Base-by-base conservation (phyloP, 2,113 vertebrate species). In the Neogale vison region DNA sequence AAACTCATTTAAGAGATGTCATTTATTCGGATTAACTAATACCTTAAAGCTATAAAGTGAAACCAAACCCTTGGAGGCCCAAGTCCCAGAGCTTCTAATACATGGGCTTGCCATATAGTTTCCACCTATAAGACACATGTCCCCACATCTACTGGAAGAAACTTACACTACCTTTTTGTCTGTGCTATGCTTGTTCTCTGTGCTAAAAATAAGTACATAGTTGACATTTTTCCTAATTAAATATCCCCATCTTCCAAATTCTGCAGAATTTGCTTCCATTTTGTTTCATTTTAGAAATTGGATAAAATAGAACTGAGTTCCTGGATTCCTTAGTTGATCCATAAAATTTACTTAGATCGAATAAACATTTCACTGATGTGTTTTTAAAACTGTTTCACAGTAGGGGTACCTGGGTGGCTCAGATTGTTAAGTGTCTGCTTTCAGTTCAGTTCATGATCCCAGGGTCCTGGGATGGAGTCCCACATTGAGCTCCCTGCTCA, bases 271-370 rank as follows among this genome's bases (percentile, higher is more conserved):
- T 92, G 15, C 50, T 15, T 61, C 26, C n/a, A 47, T 69, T 92
- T 88, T 83, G 21, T 57, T 96, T 94, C 29, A 14, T 77, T 97
- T 57, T 83, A 83, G 13, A 88, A 45, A 63, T 21, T 88, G 69
- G 24, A 88, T 14, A 92, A 83, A 92, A 36, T 14, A 82, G 34
- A 86, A 59, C 15, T 65, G 83, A 97, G 45, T 88, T 69, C 23
- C 45, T 55, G 55, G 65, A 36, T 18, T 81, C 42, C 36, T 55
- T 90, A 65, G 13, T 79, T 76, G 94, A 34, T 34, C 39, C 7
- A 59, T 13, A 90, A 76, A 29, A 24, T 31, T 90, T 93, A 72
- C 71, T 93, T 72, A 80, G 34, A 85, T 55, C 7, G 24, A 85
- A 47, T 80, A 26, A 34, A 65, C 17, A 65, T 89, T 93, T 79